phyloP scores from a whole-genome alignment of 2,888 invertebrate species.

The Zygogramma bicolorata region DNA sequence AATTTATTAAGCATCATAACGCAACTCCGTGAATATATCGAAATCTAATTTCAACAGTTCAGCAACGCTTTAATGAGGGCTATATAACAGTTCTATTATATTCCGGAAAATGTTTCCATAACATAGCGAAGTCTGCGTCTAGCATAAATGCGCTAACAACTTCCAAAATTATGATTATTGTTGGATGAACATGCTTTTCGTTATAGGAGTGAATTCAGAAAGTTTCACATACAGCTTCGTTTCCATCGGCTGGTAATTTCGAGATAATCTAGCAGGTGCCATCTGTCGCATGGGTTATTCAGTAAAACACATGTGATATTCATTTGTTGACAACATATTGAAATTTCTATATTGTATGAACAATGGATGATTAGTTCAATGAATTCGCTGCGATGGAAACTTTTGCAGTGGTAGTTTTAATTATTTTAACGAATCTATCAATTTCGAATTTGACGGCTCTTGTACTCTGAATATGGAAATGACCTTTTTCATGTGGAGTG shows the following conservation, averaged over 20 bases:
- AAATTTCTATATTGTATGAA: neutral
- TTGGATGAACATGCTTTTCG: constrained; percentile 26
- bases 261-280: neutral
- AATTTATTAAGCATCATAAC: constrained; percentile 8
- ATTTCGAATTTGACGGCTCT: no score
- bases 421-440: no score
- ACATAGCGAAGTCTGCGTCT: constrained; percentile 4
- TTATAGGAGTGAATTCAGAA: constrained; percentile 26
- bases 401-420: no score
- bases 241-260: constrained; percentile 13
- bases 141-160: constrained; percentile 22
- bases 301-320: no score
- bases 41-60: constrained; percentile 14
- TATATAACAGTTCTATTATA: constrained; percentile 7
- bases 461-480: no score
- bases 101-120: constrained; percentile 15
- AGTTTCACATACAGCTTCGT: constrained; percentile 14
- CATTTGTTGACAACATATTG: no score
- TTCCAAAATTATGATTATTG: constrained; percentile 33
- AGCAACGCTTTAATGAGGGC: constrained; percentile 10
- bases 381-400: no score
- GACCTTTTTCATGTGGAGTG: no score
- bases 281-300: neutral
- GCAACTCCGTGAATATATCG: constrained; percentile 5
- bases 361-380: no score